Percentiles rank a stretch among this genome's conserved stretches.
These are phyloP conservation scores for Smutsia temminckii DNA, from an alignment of 2,797 vertebrate species.

Conservation along the genomic window DNA sequence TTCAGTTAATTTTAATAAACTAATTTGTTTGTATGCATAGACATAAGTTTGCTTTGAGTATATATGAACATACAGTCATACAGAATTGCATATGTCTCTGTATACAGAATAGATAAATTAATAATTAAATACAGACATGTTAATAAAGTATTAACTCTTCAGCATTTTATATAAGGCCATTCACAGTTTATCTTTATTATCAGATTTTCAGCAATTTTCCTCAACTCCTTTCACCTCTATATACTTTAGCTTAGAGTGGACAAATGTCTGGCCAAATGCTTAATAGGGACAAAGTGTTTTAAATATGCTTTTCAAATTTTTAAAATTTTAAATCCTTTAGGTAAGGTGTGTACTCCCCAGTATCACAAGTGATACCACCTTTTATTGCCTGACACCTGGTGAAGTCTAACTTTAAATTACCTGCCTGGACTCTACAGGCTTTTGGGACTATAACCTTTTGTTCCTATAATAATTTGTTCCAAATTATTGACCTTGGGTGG, in stretches of 20 bases:
- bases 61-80: not conserved
- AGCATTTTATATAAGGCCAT: not conserved
- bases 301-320: not conserved
- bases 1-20: slow-evolving; percentile 45
- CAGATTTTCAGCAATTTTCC: not conserved
- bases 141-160: slow-evolving; percentile 29
- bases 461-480: not conserved
- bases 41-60: not conserved
- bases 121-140: not conserved
- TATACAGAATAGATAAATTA: not conserved
- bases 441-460: not conserved
- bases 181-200: slow-evolving; percentile 1
- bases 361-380: not conserved
- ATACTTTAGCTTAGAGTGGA: not conserved
- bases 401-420: not conserved
- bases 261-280: not conserved
- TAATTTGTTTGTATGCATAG: not conserved
- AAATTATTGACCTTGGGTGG: not conserved
- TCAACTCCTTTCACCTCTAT: not conserved
- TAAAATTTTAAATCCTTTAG: not conserved
- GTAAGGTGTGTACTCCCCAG: not conserved
- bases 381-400: not conserved
- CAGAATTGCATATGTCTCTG: not conserved
- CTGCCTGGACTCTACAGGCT: not conserved
- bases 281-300: not conserved